A percentile compares a stretch with the other conserved stretches of the same genome.
Conservation (phyloP, 2,888 invertebrate species). For the Antheraea yamamai region DNA sequence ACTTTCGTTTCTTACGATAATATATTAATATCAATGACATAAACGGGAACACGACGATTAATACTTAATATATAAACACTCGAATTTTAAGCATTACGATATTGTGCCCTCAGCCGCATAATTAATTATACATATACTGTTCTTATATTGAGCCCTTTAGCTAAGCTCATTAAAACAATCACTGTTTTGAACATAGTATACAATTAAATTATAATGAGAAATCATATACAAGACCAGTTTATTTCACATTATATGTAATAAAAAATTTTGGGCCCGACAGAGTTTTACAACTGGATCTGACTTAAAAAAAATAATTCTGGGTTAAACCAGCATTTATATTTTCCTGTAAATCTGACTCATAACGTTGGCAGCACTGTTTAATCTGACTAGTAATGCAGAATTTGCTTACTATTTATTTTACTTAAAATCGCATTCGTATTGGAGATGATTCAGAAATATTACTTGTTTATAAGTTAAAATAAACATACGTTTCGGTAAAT, state of each 20-base stretch:
- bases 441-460: no score
- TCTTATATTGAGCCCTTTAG: constrained; percentile 16
- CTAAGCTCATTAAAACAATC: constrained; percentile 26
- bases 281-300: no score
- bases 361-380: no score
- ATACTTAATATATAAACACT: constrained; percentile 52
- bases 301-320: no score
- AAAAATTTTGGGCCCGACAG: no score
- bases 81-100: constrained; percentile 48
- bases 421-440: background rate
- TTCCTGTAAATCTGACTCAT: background rate
- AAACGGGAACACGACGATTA: constrained; percentile 27
- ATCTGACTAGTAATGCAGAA: no score
- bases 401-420: background rate
- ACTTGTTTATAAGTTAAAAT: no score
- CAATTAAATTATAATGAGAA: background rate
- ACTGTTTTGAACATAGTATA: constrained; percentile 33
- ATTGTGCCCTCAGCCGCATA: constrained; percentile 45
- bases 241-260: background rate
- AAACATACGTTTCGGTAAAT: background rate
- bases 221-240: background rate
- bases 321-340: no score
- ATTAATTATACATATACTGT: background rate
- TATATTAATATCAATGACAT: background rate
- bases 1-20: background rate